phyloP scores from a whole-genome alignment of 2,888 invertebrate species.

The Nomada goodeniana region DNA sequence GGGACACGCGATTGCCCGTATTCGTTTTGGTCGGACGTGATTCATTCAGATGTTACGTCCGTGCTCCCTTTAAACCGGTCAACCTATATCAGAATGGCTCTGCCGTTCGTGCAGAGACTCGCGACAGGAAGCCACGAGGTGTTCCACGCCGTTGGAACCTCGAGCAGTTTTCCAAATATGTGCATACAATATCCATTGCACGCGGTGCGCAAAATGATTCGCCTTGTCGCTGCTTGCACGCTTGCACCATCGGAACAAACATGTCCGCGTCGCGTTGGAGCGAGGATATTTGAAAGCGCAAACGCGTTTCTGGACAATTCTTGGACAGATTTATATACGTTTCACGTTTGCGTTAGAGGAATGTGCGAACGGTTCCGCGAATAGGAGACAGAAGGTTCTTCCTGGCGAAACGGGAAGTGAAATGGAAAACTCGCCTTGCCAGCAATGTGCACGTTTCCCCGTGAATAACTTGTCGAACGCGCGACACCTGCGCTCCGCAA shows the following conservation, averaged over 20 bases:
- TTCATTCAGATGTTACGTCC: constrained; percentile 65
- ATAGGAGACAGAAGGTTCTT: background rate
- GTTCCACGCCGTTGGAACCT: background rate
- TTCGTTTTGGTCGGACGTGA: constrained; percentile 64
- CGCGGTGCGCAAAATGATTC: too few species aligned
- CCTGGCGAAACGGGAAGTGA: constrained; percentile 32
- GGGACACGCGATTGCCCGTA: constrained; percentile 53
- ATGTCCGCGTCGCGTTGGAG: background rate
- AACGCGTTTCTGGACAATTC: background rate
- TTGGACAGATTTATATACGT: background rate
- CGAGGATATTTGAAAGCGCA: background rate
- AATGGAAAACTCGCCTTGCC: constrained; percentile 39
- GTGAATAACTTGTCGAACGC: constrained; percentile 18
- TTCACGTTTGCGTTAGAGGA: constrained; percentile 20
- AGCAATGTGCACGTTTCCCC: constrained; percentile 3
- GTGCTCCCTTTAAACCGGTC: constrained; percentile 58
- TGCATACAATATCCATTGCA: too few species aligned
- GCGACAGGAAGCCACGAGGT: constrained; percentile 27
- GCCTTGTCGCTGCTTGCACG: too few species aligned
- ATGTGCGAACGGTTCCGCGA: background rate
- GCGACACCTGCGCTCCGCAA: background rate
- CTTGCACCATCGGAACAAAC: too few species aligned
- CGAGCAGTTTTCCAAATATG: background rate
- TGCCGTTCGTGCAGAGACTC: constrained; percentile 2
- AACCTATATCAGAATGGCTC: constrained; percentile 32